Evolutionary conservation across 2,888 invertebrate genomes (phyloP).

Genomic region (Dione juno): DNA sequence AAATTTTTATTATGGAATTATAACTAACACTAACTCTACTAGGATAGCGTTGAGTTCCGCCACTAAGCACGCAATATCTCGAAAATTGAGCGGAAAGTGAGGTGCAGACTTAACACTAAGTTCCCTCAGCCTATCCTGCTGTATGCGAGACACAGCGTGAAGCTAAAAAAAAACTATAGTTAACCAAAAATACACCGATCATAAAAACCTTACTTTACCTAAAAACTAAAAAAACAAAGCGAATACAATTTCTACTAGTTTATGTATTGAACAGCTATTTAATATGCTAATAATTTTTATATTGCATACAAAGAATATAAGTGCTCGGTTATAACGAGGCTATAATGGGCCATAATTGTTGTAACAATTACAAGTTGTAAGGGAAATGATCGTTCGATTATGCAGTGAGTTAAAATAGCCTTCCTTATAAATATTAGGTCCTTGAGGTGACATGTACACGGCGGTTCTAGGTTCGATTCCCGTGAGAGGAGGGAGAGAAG

Average conservation of each 20-base stretch:
- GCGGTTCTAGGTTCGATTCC: neutral
- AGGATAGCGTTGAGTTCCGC: too few species aligned
- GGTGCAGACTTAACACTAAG: too few species aligned
- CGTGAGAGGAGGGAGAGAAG: neutral
- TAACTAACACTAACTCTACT: too few species aligned
- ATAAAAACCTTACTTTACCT: too few species aligned
- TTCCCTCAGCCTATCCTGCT: too few species aligned
- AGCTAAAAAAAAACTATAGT: too few species aligned
- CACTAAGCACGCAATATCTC: too few species aligned
- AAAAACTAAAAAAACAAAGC: neutral
- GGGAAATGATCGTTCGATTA: constrained; percentile 29
- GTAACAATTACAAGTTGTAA: constrained; percentile 32
- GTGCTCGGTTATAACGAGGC: constrained; percentile 28
- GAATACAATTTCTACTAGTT: neutral
- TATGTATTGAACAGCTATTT: neutral
- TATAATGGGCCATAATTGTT: constrained; percentile 35
- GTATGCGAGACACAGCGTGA: too few species aligned
- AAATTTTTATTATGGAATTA: too few species aligned
- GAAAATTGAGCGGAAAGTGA: too few species aligned
- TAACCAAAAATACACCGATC: too few species aligned
- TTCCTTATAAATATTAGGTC: neutral
- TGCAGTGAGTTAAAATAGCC: constrained; percentile 28
- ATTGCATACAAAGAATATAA: constrained; percentile 4
- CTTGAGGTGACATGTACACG: too few species aligned
- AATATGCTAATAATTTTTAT: constrained; percentile 11